Evolutionary conservation across 2,797 vertebrate genomes (phyloP).

Genomic region (Allobates femoralis): DNA sequence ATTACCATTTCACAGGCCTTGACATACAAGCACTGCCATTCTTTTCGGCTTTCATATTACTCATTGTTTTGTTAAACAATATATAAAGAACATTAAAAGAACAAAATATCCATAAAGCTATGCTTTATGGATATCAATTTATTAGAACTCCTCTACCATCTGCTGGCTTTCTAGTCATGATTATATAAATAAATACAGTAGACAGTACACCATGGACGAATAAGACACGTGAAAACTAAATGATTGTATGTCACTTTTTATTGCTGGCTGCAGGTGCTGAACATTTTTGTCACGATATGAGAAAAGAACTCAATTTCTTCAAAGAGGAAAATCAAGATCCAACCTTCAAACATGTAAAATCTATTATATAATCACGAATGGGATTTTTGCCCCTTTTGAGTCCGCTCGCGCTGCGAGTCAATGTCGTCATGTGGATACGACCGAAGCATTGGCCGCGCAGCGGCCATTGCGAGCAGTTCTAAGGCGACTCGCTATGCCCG

Average conservation of each 20-base stretch:
- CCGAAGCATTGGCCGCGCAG: too few relatives aligned
- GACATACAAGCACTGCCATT: not conserved
- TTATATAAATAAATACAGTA: slow-evolving; percentile 66
- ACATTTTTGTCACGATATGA: slow-evolving; percentile 26
- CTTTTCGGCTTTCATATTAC: not conserved
- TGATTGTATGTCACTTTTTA: slow-evolving; percentile 51
- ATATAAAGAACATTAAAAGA: not conserved
- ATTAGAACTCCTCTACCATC: slow-evolving; percentile 69
- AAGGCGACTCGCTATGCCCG: too few relatives aligned
- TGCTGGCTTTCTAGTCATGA: slow-evolving; percentile 70
- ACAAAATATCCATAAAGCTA: not conserved
- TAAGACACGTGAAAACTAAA: slow-evolving; percentile 63
- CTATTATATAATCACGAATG: too few relatives aligned
- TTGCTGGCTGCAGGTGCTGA: slow-evolving; percentile 46
- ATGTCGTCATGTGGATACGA: too few relatives aligned
- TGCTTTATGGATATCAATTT: slow-evolving; percentile 5
- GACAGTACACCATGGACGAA: slow-evolving; percentile 67
- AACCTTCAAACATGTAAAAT: not conserved
- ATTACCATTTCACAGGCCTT: not conserved
- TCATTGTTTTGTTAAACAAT: not conserved
- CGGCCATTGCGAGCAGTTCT: too few relatives aligned
- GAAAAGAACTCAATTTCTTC: slow-evolving; percentile 5
- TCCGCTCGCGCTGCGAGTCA: too few relatives aligned
- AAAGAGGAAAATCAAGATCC: not conserved
- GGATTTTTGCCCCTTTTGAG: too few relatives aligned